Conservation (phyloP, 2,113 vertebrate species). For the Zosterops japonicus region DNA sequence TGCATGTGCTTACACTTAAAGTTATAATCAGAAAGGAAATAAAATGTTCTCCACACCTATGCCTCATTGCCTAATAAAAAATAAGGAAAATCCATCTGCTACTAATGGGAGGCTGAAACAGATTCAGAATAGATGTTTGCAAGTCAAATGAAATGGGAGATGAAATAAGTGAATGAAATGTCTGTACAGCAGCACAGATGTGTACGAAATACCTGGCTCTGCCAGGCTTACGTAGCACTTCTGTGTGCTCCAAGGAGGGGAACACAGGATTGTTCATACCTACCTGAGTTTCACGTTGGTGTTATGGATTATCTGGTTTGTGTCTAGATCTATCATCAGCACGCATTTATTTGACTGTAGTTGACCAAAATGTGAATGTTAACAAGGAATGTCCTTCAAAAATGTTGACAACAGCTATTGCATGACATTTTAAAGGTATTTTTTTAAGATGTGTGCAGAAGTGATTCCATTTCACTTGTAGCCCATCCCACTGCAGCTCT, state of each 20-base stretch:
- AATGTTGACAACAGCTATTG: not conserved
- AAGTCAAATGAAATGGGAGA: not conserved
- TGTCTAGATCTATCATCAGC: not conserved
- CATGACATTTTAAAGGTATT: not conserved
- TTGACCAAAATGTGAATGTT: not conserved
- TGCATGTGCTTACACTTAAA: not conserved
- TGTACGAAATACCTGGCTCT: not conserved
- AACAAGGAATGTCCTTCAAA: not conserved
- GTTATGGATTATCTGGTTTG: not conserved
- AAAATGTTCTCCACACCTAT: not conserved
- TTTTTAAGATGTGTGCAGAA: not conserved
- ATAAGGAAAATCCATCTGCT: not conserved
- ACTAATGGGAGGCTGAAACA: not conserved
- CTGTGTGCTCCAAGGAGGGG: not conserved
- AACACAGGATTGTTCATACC: accelerated
- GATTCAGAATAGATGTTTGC: not conserved
- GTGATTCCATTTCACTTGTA: not conserved
- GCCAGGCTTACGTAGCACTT: accelerated
- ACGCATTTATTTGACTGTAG: not conserved
- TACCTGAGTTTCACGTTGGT: not conserved
- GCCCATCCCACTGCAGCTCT: not conserved
- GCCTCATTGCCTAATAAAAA: not conserved
- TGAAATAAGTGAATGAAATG: not conserved
- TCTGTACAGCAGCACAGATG: not conserved
- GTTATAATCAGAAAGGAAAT: slow-evolving; percentile 8